Base-by-base conservation (phyloP, 2,888 invertebrate genomes). In the Thereva unica region DNA sequence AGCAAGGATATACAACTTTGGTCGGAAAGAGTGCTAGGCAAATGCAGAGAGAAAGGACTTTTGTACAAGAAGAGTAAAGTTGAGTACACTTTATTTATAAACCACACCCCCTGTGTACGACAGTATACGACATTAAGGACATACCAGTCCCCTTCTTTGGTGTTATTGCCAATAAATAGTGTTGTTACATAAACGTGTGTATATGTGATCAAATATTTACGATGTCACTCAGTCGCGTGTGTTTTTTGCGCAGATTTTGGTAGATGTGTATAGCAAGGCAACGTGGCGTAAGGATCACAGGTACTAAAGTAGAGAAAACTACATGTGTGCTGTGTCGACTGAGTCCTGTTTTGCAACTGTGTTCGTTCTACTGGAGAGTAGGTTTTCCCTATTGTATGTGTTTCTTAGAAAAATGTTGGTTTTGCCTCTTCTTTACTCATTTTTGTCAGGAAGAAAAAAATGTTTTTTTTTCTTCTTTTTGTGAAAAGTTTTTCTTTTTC, bases 171-270 rank as follows among this genome's bases (percentile, higher is more conserved):
- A 61, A 61, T 61, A 61, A 61, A 61, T 61, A 61, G 61, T 50
- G 23, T 23, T 23, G 23, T 23, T 23, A 23, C 23, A 23, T 23
- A 23, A 38, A 41, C 61, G 41, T 37, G 40, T 50, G 61, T 61
- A 50, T 61, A 41, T 61, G 61, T 50, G 61, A 61, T 61, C 41
- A 61, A 61, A 61, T 61, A 61, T 61, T 61, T 61, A 61, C 50
- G 61, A 23, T 23, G 23, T 23, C 23, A 23, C 23, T 23, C 23
- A 50, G 61, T 61, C 49, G 50, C 50, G 23, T 50, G 34, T 12
- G 40, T 49, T 61, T 50, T 61, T 61, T 61, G 61, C 61, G 61
- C 61, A 61, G 61, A 61, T 61, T 61, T 61, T 10, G 23, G 23
- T 23, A 23, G 23, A 23, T 23, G 23, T 23, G 23, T 23, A 23